Evolutionary conservation across 2,797 vertebrate species (phyloP).

Genomic region (Coilia nasus): DNA sequence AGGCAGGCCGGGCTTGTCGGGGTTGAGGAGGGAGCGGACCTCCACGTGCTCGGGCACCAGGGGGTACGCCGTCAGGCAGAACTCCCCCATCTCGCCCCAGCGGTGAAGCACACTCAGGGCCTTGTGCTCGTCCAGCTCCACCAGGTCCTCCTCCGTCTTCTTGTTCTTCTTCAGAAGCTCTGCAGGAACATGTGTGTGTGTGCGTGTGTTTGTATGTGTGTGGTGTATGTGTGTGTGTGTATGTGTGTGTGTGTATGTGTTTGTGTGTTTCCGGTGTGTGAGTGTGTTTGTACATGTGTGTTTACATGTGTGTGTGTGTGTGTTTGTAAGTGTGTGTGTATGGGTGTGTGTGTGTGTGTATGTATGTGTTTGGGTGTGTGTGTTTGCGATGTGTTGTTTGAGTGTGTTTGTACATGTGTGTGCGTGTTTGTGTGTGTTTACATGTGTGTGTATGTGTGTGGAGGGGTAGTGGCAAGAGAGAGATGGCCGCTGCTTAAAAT

Average conservation of each 20-base stretch:
- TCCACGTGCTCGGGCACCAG: constrained; percentile 93
- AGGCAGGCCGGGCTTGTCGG: constrained; percentile 81
- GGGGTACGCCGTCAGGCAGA: constrained; percentile 73
- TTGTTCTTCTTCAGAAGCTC: constrained; percentile 75
- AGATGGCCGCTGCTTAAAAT: constrained; percentile 13
- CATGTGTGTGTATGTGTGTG: not conserved
- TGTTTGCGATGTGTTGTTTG: too few relatives aligned
- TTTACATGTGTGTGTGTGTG: too few relatives aligned
- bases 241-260: too few relatives aligned
- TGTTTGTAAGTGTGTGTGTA: too few relatives aligned
- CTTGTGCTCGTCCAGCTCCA: constrained; percentile 81
- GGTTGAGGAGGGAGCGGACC: constrained; percentile 80
- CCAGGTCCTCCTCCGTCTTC: constrained; percentile 66
- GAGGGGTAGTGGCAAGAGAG: not conserved
- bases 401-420: too few relatives aligned
- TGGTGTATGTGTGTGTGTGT: too few relatives aligned
- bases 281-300: too few relatives aligned
- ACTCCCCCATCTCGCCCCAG: constrained; percentile 90
- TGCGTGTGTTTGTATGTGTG: too few relatives aligned
- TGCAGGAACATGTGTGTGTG: constrained; percentile 47
- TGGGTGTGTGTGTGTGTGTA: too few relatives aligned
- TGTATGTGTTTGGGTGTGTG: too few relatives aligned
- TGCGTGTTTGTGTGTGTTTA: too few relatives aligned
- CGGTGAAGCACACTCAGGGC: constrained; percentile 84
- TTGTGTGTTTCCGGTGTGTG: too few relatives aligned